phyloP scores from a whole-genome alignment of 2,113 vertebrate genomes.

The Crotophaga sulcirostris region DNA sequence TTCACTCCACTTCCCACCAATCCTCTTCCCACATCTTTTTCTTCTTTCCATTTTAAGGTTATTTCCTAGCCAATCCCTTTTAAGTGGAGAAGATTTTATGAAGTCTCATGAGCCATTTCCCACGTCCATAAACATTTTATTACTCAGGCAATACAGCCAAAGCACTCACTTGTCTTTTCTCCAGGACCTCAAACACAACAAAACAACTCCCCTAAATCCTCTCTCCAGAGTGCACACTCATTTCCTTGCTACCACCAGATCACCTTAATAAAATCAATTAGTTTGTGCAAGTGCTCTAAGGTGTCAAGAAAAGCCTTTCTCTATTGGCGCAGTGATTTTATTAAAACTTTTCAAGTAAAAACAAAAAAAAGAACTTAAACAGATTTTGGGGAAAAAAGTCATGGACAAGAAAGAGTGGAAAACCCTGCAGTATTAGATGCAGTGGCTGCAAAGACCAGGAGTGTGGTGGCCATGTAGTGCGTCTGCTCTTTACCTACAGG shows the following conservation, averaged over 20 bases:
- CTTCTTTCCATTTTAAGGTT: neutral
- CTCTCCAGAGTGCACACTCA: neutral
- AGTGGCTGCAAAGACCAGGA: neutral
- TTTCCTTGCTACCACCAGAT: neutral
- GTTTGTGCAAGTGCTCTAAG: neutral
- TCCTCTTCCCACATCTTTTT: neutral
- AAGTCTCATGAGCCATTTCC: neutral
- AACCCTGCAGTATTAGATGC: neutral
- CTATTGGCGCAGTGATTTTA: neutral
- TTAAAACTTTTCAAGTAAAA: neutral
- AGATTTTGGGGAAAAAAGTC: neutral
- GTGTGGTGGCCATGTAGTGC: rapidly evolving
- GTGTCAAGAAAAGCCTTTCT: neutral
- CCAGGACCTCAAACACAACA: neutral
- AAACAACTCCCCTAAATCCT: neutral
- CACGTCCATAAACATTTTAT: neutral
- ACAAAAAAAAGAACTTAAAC: neutral
- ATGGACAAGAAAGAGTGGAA: neutral
- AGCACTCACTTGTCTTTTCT: neutral
- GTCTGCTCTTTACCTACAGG: neutral
- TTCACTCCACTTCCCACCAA: neutral
- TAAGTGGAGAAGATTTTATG: neutral
- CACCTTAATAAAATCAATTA: neutral
- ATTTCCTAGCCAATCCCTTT: neutral
- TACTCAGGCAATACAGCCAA: neutral